Conservation (phyloP, 2,888 invertebrate species). For the Harmothoe impar region DNA sequence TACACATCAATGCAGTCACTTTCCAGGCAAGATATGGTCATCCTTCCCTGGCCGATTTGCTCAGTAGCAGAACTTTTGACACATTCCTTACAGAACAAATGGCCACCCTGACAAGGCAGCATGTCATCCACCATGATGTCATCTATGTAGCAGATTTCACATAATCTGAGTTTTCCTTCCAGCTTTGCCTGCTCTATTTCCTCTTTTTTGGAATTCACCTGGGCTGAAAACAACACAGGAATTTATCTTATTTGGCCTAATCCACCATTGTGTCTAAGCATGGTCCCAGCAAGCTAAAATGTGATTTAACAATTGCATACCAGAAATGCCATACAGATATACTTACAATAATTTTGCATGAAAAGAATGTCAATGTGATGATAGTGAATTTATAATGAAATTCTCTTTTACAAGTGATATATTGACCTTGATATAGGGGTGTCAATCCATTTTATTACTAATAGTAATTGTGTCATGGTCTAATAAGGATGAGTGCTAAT, state of each 20-base stretch:
- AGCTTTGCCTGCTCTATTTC: constrained; percentile 79
- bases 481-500: too few species aligned
- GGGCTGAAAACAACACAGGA: neutral
- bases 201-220: neutral
- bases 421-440: too few species aligned
- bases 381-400: too few species aligned
- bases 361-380: too few species aligned
- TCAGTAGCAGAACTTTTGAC: neutral
- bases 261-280: neutral
- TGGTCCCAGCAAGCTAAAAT: too few species aligned
- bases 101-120: constrained; percentile 74
- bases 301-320: too few species aligned
- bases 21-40: neutral
- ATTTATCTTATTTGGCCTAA: neutral
- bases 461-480: too few species aligned
- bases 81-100: constrained; percentile 24
- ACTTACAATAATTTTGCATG: too few species aligned
- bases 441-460: too few species aligned
- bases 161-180: constrained; percentile 84
- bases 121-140: constrained; percentile 84
- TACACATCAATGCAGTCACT: neutral
- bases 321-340: too few species aligned
- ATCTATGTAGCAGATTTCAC: constrained; percentile 86
- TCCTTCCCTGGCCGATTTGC: neutral
- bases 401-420: too few species aligned